phyloP scores from a whole-genome alignment of 1,140 invertebrate species.

The Caerostris darwini region DNA sequence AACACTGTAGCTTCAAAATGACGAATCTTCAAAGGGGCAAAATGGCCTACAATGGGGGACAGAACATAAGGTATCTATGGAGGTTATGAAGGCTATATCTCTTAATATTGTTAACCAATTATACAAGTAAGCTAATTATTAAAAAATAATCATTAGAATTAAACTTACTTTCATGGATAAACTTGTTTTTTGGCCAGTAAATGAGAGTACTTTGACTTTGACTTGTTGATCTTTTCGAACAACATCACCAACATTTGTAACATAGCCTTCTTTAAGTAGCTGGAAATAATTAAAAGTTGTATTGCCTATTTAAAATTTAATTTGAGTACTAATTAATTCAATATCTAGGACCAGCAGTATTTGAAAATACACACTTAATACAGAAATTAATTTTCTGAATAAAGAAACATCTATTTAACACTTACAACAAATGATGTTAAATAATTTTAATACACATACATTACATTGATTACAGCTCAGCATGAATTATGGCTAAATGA shows the following conservation, averaged over 20 bases:
- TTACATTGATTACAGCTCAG: too few species aligned
- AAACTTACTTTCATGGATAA: conserved; percentile 93
- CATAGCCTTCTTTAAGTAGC: conserved; percentile 93
- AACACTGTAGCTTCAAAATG: not conserved
- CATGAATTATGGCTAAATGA: too few species aligned
- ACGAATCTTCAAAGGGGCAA: not conserved
- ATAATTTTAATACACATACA: too few species aligned
- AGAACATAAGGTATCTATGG: not conserved
- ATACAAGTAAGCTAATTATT: not conserved
- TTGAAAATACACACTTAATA: too few species aligned
- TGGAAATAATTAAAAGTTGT: not conserved
- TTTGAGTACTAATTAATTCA: too few species aligned
- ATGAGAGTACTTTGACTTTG: conserved; percentile 94
- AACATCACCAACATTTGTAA: conserved; percentile 96
- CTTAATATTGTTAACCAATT: not conserved
- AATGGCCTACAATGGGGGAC: not conserved
- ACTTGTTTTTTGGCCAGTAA: conserved; percentile 96
- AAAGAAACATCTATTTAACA: too few species aligned
- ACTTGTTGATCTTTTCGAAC: conserved; percentile 95
- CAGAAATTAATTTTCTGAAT: too few species aligned
- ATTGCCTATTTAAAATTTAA: too few species aligned
- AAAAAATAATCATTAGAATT: not conserved
- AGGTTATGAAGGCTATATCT: too few species aligned
- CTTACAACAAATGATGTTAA: too few species aligned
- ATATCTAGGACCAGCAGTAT: too few species aligned